These are phyloP conservation scores for Remorina albescens DNA, from an alignment of 2,797 vertebrate species.

Conservation along the genomic window DNA sequence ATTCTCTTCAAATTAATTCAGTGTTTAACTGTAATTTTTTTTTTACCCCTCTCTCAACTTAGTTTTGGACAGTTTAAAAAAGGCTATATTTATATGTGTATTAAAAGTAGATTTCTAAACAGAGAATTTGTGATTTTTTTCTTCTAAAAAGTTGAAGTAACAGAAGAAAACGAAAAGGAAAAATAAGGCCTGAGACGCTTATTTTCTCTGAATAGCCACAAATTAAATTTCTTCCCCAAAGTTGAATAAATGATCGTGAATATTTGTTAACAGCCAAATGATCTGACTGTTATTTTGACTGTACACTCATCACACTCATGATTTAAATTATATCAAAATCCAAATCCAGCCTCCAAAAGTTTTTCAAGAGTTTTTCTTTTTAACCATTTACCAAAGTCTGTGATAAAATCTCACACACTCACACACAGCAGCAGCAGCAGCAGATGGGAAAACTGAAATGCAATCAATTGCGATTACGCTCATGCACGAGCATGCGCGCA, in stretches of 20 bases:
- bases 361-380: not conserved
- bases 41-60: not conserved
- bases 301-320: not conserved
- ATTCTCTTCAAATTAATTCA: constrained; percentile 55
- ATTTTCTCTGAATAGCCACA: not conserved
- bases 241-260: not conserved
- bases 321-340: no score
- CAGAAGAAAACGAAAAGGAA: not conserved
- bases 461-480: constrained; percentile 69
- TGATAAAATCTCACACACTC: constrained; percentile 24
- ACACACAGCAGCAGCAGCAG: constrained; percentile 38
- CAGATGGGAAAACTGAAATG: constrained; percentile 71
- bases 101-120: not conserved
- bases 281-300: constrained; percentile 1
- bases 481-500: not conserved
- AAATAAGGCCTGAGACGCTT: not conserved
- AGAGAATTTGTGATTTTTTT: not conserved
- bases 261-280: not conserved
- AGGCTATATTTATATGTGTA: not conserved
- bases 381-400: constrained; percentile 12
- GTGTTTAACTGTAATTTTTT: constrained; percentile 8
- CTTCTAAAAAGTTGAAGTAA: not conserved
- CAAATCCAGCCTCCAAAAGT: constrained; percentile 6
- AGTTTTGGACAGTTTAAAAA: not conserved
- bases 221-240: not conserved